Evolutionary conservation across 2,797 vertebrate genomes (phyloP).

Genomic region (Spheniscus humboldti): DNA sequence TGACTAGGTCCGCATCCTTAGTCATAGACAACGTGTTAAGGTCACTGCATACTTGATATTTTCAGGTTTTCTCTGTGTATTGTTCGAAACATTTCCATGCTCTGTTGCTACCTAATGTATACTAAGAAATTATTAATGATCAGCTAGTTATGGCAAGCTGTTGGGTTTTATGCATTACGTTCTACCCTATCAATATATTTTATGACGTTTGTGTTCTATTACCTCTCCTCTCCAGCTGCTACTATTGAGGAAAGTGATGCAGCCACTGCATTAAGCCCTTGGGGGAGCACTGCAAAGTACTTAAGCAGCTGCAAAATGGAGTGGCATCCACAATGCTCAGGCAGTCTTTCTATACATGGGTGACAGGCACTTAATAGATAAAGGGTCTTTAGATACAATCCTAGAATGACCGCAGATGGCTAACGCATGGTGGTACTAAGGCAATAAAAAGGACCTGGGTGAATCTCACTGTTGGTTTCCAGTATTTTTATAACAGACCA

Average conservation of each 20-base stretch:
- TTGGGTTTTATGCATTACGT: neutral
- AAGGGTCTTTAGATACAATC: neutral
- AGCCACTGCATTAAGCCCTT: neutral
- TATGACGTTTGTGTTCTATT: neutral
- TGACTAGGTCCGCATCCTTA: neutral
- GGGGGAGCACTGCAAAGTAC: neutral
- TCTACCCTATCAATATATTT: neutral
- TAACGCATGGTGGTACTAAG: neutral
- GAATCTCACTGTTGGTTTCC: neutral
- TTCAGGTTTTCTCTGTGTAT: neutral
- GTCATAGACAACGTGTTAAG: neutral
- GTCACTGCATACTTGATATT: neutral
- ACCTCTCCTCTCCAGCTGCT: neutral
- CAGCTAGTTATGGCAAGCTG: neutral
- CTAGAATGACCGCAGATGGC: neutral
- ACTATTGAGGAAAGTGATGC: neutral
- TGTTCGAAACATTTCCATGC: neutral
- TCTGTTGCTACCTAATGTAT: neutral
- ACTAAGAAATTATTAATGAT: neutral
- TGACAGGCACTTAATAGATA: neutral
- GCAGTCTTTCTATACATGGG: neutral
- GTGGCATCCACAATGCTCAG: neutral
- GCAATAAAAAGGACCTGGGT: neutral
- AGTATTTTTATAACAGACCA: neutral
- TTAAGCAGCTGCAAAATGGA: neutral